These are phyloP conservation scores for Ciconia nigra DNA, from an alignment of 2,797 vertebrate genomes.

Conservation along the genomic window DNA sequence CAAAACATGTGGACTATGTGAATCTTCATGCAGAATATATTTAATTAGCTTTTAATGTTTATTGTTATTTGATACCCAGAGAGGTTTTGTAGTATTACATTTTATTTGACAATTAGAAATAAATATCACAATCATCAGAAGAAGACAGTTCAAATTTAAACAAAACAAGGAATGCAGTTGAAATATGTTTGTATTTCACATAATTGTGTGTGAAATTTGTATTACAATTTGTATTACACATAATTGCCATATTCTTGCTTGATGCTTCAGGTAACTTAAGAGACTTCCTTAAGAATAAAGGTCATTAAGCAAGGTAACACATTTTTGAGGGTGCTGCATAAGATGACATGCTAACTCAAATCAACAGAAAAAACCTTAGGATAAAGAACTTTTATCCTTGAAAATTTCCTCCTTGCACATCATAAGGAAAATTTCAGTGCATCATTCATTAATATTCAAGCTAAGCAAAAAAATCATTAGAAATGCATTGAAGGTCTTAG, in stretches of 20 bases:
- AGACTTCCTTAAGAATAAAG: neutral
- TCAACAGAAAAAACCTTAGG: neutral
- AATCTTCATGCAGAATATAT: neutral
- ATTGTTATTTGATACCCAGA: neutral
- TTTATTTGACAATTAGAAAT: neutral
- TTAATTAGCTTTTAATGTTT: neutral
- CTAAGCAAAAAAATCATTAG: constrained; percentile 15
- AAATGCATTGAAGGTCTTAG: neutral
- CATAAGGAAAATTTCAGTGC: neutral
- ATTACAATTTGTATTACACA: neutral
- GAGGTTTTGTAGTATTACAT: neutral
- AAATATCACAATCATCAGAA: neutral
- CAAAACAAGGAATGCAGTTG: neutral
- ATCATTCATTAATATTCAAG: constrained; percentile 20
- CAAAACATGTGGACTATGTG: neutral
- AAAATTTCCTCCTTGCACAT: neutral
- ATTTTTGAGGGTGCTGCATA: neutral
- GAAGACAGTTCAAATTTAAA: neutral
- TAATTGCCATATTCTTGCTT: neutral
- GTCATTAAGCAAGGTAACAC: neutral
- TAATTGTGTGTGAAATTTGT: neutral
- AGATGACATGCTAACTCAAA: accelerated
- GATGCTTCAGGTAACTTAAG: neutral
- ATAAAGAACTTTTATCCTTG: neutral
- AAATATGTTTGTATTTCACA: neutral